Evolutionary conservation across 2,113 vertebrate species (phyloP).

Genomic region (Aldabrachelys gigantea): DNA sequence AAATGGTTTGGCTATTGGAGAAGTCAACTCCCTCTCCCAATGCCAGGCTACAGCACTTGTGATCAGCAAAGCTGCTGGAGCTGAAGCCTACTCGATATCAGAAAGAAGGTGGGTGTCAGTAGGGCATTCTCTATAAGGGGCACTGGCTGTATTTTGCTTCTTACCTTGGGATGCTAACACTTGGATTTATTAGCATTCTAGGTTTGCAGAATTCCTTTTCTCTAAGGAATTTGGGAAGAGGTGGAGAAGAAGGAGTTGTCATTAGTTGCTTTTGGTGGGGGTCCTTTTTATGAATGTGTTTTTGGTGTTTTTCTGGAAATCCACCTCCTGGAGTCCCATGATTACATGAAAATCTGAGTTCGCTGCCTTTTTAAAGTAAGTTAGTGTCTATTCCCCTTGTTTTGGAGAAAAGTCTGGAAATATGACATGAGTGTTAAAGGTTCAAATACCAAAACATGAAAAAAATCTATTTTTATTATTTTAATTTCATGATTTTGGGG

Average conservation of each 20-base stretch:
- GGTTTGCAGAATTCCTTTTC: background rate
- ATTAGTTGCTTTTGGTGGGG: background rate
- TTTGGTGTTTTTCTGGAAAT: background rate
- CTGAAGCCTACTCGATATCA: rapidly evolving
- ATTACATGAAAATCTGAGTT: background rate
- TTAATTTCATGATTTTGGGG: background rate
- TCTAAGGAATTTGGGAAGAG: background rate
- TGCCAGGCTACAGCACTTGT: rapidly evolving
- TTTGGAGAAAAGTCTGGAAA: background rate
- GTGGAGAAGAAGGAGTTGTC: background rate
- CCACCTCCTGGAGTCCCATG: background rate
- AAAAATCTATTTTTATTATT: background rate
- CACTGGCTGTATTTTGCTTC: background rate
- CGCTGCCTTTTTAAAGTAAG: background rate
- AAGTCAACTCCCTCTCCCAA: rapidly evolving
- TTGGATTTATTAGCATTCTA: background rate
- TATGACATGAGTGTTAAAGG: rapidly evolving
- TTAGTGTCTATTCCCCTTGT: background rate
- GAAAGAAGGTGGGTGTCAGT: too few species aligned
- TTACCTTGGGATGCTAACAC: background rate
- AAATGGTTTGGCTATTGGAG: rapidly evolving
- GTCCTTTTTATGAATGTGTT: background rate
- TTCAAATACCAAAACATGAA: rapidly evolving
- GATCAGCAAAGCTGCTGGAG: background rate
- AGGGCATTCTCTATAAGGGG: background rate